Base-by-base conservation (phyloP, 2,888 invertebrate genomes). In the Drosophila multiciliata region DNA sequence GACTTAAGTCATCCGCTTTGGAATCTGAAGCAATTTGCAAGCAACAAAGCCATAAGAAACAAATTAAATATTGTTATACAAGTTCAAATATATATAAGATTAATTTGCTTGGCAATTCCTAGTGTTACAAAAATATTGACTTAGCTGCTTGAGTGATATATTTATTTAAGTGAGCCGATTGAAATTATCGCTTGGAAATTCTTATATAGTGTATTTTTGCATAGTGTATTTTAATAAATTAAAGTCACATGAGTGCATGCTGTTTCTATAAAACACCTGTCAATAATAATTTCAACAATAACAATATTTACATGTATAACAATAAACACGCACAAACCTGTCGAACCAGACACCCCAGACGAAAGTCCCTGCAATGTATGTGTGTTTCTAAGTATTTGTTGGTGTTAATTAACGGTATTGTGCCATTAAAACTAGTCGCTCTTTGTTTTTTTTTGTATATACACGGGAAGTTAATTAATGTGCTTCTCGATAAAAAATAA, bases 311-410 rank as follows among this genome's bases (percentile, higher is more conserved):
- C 12, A 38, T 26, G 50, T 52, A 58, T 42, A 23, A 23, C 23
- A 23, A 23, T 55, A 59, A 36, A 62, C 78, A 78, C 59, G 81
- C 81, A 77, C 48, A 78, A 76, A 80, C 78, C 81, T 77, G 78
- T 80, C 32, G 36, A 65, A 78, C 77, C 81, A 78, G 78, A 80
- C 49, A 33, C 29, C 49, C 45, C 71, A 78, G 64, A 75, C 53
- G 50, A 75, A 75, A 65, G 76, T 65, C 48, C 45, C 52, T 33
- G 12, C 29, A n/a, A 17, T 48, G 40, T 66, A 29, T 63, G 42
- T 48, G 57, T 49, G 33, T 58, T 6, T n/a, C 36, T 38, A 55
- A 54, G 20, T 59, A 38, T 32, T 33, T 42, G 32, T 9, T 20
- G 23, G 32, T 50, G 48, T 52, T 55, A 26, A 65, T 75, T 58